Evolutionary conservation across 2,797 vertebrate species (phyloP).

Genomic region (Sebastes trivittatus): DNA sequence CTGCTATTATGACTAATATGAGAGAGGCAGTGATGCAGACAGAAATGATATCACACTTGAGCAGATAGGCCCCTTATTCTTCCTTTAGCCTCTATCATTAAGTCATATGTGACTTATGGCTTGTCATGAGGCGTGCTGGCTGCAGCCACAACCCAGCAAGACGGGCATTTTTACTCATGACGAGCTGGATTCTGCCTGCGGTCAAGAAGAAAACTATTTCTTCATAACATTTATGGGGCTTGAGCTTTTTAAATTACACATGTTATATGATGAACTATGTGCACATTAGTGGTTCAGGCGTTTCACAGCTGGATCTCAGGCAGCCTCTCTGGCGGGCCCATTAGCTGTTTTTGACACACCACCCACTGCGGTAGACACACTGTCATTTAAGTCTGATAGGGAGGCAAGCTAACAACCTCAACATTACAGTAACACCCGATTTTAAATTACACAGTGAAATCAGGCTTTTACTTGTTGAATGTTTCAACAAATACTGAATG

Average conservation of each 20-base stretch:
- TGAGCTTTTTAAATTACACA: slow-evolving; percentile 40
- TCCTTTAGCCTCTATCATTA: slow-evolving; percentile 77
- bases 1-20: slow-evolving; percentile 74
- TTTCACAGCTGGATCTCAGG: slow-evolving; percentile 7
- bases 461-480: neutral
- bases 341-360: slow-evolving; percentile 13
- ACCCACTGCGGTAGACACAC: neutral
- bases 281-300: slow-evolving; percentile 30
- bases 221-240: slow-evolving; percentile 37
- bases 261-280: slow-evolving; percentile 46
- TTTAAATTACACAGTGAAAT: neutral
- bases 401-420: neutral
- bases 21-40: slow-evolving; percentile 66
- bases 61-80: slow-evolving; percentile 69
- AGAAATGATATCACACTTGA: slow-evolving; percentile 74
- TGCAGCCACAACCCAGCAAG: slow-evolving; percentile 30
- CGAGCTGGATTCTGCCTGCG: slow-evolving; percentile 20
- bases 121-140: slow-evolving; percentile 46
- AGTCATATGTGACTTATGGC: slow-evolving; percentile 70
- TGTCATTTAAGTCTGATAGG: slow-evolving; percentile 7
- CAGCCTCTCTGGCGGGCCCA: neutral
- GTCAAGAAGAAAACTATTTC: slow-evolving; percentile 32
- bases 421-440: neutral
- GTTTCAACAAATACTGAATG: neutral
- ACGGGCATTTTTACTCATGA: slow-evolving; percentile 49